Base-by-base conservation (phyloP, 2,113 vertebrate genomes). In the Argyrosomus japonicus region DNA sequence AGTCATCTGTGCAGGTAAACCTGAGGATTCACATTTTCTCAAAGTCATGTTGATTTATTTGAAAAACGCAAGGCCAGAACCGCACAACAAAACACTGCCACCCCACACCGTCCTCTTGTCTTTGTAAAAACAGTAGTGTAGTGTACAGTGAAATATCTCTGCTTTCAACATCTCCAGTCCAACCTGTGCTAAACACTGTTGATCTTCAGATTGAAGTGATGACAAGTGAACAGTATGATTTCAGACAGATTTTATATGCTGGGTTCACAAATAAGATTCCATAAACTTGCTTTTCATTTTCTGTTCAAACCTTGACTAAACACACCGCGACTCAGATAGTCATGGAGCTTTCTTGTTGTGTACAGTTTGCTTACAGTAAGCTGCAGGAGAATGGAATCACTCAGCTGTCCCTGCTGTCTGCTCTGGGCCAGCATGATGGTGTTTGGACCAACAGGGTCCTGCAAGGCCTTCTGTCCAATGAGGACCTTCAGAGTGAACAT, bases 1-100 rank as follows among this genome's bases (percentile, higher is more conserved):
- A 96, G 92, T 92, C 94, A 51, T 96, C 96, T 87, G 95, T 99
- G 45, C 95, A 98, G 97, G 98, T 99, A 93, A 93, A 91, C 12
- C 23, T 12, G 9, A 47, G 1, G 2, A 48, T 68, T 80, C 11
- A 53, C 12, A 29, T n/a, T 68, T 73, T 10, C 12, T 9, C 1
- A 19, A 56, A 63, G 14, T 5, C 53, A 25, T 27, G 3, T 29
- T 17, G 21, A 61, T 53, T 62, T 43, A 14, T 29, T 15, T 9
- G 1, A 21, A 23, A 36, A 23, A 36, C 19, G 6, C 2, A 4
- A 57, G 13, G 5, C 32, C 54, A 19, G 23, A 19, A 53, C 21
- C 14, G 0, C 40, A 29, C 14, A 7, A 67, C 62, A 21, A 56
- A 45, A 2, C 47, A 64, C 19, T 2, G 9, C n/a, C 40, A 32